A percentile compares a stretch with the other conserved stretches of the same genome.
phyloP scores from a whole-genome alignment of 2,888 invertebrate species.

The Oscheius myriophilus region DNA sequence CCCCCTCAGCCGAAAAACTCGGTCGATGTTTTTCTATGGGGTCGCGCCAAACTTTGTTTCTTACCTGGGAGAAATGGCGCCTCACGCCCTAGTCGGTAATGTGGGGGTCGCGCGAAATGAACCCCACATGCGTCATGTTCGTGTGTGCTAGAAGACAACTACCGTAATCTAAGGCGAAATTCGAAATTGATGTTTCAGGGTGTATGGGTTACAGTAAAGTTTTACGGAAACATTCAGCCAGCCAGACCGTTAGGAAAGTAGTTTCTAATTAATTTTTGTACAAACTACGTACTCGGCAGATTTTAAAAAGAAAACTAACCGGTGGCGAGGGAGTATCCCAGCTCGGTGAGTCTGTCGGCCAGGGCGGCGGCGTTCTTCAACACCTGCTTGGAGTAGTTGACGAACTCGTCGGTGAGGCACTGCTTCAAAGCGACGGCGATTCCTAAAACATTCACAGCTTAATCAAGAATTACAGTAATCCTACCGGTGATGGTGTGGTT shows the following conservation, averaged over 20 bases:
- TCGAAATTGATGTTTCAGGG: no score
- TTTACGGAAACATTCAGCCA: no score
- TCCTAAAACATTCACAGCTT: conserved; percentile 62
- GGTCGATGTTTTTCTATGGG: no score
- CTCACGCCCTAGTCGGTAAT: no score
- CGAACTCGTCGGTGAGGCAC: conserved; percentile 83
- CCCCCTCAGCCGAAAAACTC: no score
- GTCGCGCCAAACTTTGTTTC: no score
- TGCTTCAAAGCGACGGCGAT: conserved; percentile 93
- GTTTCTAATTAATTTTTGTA: conserved; percentile 11
- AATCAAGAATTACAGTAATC: not conserved
- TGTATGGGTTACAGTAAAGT: no score
- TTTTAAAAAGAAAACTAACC: conserved; percentile 50
- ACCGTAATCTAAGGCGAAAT: no score
- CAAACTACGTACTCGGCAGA: not conserved
- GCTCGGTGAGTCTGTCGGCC: conserved; percentile 78
- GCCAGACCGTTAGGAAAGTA: not conserved
- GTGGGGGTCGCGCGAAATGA: no score
- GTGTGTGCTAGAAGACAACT: no score
- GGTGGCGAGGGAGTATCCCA: conserved; percentile 78
- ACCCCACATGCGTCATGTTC: no score
- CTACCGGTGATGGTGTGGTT: conserved; percentile 92
- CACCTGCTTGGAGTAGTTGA: conserved; percentile 85
- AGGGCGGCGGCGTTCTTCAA: conserved; percentile 84
- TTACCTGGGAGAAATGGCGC: no score